These are phyloP conservation scores for Dasyurus viverrinus DNA, from an alignment of 2,113 vertebrate genomes.

Conservation along the genomic window DNA sequence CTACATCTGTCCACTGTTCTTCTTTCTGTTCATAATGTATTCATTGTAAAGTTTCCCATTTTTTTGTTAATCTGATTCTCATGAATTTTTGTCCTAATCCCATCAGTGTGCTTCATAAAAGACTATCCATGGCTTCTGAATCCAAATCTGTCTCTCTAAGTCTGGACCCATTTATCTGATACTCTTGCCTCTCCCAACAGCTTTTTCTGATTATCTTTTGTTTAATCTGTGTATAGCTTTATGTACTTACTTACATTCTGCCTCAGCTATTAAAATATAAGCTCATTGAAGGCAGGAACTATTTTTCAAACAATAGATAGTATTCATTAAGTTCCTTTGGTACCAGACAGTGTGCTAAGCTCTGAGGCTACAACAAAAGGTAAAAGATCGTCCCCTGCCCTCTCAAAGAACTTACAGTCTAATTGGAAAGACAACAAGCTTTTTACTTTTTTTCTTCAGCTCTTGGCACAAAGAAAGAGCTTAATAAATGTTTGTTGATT, in stretches of 20 bases:
- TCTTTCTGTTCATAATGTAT: neutral
- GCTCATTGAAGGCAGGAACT: neutral
- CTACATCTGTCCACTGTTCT: neutral
- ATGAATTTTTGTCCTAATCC: neutral
- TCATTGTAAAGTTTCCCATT: neutral
- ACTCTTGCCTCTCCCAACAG: neutral
- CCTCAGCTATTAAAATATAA: neutral
- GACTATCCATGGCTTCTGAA: neutral
- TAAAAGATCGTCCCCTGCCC: neutral
- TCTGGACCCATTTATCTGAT: neutral
- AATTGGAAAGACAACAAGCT: neutral
- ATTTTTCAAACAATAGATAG: neutral
- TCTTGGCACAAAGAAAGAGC: neutral
- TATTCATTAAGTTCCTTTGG: neutral
- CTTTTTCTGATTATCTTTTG: neutral
- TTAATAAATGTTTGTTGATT: neutral
- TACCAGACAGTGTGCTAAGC: neutral
- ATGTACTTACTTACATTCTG: neutral
- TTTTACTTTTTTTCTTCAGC: neutral
- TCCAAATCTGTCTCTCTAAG: neutral
- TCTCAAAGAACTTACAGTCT: neutral
- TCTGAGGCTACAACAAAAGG: neutral
- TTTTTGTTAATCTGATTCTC: neutral
- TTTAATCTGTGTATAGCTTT: neutral
- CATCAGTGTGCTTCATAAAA: neutral